A percentile compares a stretch with the other conserved stretches of the same genome.
phyloP scores from a whole-genome alignment of 2,888 invertebrate species.

The Yponomeuta evonymella region DNA sequence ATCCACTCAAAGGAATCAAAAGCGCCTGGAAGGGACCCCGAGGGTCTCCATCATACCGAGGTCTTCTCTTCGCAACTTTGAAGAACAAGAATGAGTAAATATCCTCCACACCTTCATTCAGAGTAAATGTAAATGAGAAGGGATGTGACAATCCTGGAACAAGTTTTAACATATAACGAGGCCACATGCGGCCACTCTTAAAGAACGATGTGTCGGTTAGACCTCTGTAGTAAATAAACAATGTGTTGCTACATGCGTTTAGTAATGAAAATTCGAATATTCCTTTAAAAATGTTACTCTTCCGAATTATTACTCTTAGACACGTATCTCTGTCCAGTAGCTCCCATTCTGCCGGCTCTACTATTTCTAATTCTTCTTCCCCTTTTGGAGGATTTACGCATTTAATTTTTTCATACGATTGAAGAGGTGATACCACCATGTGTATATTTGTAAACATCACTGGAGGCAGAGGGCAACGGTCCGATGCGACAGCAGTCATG shows the following conservation, averaged over 20 bases:
- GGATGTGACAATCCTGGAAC: neutral
- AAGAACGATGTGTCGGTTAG: neutral
- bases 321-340: neutral
- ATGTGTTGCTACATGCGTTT: neutral
- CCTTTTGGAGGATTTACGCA: neutral
- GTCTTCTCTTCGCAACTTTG: neutral
- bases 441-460: neutral
- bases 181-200: neutral
- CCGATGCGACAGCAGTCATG: neutral
- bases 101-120: neutral
- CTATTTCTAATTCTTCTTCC: neutral
- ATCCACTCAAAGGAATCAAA: conserved; percentile 37
- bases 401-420: neutral
- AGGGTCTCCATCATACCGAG: neutral
- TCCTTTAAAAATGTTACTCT: neutral
- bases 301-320: neutral
- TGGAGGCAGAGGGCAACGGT: neutral
- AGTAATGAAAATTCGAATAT: neutral
- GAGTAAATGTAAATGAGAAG: neutral
- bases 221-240: neutral
- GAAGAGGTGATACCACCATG: neutral
- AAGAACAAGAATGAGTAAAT: neutral
- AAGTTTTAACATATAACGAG: neutral
- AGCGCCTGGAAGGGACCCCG: conserved; percentile 35
- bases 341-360: neutral